Evolutionary conservation across 1,140 invertebrate genomes (phyloP).

Genomic region (Euura lappo): DNA sequence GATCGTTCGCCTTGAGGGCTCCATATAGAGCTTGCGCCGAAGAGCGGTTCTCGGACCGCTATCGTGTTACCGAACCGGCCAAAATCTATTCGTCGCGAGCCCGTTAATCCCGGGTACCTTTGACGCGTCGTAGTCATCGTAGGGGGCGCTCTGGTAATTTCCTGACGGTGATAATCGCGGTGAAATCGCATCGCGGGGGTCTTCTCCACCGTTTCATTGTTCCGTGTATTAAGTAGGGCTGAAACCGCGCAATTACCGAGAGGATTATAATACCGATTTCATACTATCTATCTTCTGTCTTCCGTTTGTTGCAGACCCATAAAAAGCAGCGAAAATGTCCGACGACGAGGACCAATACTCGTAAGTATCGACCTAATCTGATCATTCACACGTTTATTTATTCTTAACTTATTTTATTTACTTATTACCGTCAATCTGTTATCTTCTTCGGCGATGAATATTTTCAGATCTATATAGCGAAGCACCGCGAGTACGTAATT

Average conservation of each 20-base stretch:
- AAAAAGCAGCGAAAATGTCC: constrained; percentile 56
- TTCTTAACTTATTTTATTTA: too few relatives aligned
- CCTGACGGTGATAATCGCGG: too few relatives aligned
- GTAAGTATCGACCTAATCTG: constrained; percentile 45
- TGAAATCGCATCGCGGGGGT: too few relatives aligned
- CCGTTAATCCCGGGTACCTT: neutral
- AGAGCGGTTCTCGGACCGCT: constrained; percentile 41
- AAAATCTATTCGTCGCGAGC: constrained; percentile 1
- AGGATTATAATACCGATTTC: constrained; percentile 7
- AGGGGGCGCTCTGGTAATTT: too few relatives aligned
- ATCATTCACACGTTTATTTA: too few relatives aligned
- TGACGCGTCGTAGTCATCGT: too few relatives aligned
- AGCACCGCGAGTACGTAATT: too few relatives aligned
- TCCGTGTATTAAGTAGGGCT: neutral
- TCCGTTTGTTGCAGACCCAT: constrained; percentile 50
- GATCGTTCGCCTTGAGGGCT: constrained; percentile 34
- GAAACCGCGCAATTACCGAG: neutral
- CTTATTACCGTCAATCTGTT: too few relatives aligned
- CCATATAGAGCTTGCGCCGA: constrained; percentile 59
- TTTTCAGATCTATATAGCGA: too few relatives aligned
- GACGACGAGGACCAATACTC: constrained; percentile 63
- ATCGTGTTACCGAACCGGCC: constrained; percentile 48
- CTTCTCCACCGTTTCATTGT: constrained; percentile 6
- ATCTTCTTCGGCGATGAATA: too few relatives aligned
- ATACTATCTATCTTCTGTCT: constrained; percentile 23